Base-by-base conservation (phyloP, 2,113 vertebrate species). In the Callipepla californica region DNA sequence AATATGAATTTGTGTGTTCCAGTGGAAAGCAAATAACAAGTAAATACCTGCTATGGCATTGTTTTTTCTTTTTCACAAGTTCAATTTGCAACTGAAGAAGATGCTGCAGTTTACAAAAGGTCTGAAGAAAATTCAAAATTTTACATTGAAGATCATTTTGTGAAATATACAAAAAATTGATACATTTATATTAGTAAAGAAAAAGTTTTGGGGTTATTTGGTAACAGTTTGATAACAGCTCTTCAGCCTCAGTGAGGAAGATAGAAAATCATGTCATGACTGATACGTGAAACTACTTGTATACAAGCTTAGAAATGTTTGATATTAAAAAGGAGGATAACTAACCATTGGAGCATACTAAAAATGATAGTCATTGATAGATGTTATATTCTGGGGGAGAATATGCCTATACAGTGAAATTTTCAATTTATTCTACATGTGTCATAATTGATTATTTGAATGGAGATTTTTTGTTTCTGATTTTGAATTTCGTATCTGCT, bases 141-240 rank as follows among this genome's bases (percentile, higher is more conserved):
- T 25, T 44, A 92, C 61, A 30, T 14, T 5, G 38, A 1, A 22
- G 55, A 30, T 2, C 0, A 34, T 77, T 68, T 80, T 65, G 15
- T 38, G 17, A 72, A 86, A 76, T 67, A 3, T 1, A 3, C 1
- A 44, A 61, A 34, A 26, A 25, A 3, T 2, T 11, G 0, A 40
- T 63, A 15, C 4, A 0, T 26, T 62, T 30, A 23, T 40, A 44
- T 32, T 59, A 83, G 8, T 6, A 30, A 75, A 68, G 4, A 63
- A 3, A 7, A 63, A 70, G 13, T 18, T 50, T 15, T 36, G 21
- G 25, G 4, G 45, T 14, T 76, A 59, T 14, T 47, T 65, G 53
- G 26, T 55, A 67, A 66, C 2, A 74, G 6, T 62, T 9, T 63
- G 13, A 5, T 38, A 88, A 40, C 0, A 57, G 12, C 13, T 73